Evolutionary conservation across 2,888 invertebrate species (phyloP), one percentile per base, ranked within the genome.

Genomic region (Agrypnus murinus): DNA sequence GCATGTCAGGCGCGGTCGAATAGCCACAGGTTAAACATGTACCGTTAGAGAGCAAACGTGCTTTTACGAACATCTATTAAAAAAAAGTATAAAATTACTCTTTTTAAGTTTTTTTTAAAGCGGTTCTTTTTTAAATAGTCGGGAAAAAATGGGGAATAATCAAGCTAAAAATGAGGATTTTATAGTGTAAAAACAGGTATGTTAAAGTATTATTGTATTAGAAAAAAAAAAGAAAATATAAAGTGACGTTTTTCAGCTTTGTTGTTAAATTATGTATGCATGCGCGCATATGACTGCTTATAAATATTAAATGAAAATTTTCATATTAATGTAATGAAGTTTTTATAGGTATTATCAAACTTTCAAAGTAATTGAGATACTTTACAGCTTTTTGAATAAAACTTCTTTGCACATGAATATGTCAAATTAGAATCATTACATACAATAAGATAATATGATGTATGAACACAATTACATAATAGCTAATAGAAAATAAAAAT

Each of bases 1-100:
- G 75, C 76, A 57, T 68, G 68, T 69, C 72, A 67, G 67, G 68
- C 55, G 63, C 67, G 67, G 63, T 63, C 58, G 15, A 46, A 55
- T 15, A 55, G 75, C 72, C 75, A 69, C 74, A 69, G 72, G 75
- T 58, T n/a, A 43, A 17, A 43, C 58, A 58, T 43, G 58, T 43
- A 12, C 25, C 58, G 19, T 10, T 58, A 43, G 14, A 31, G 17
- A 55, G 15, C 34, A 38, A 38, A 38, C 38, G 1, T 38, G 12
- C 7, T 38, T 38, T 38, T 38, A 10, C 12, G 38, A 8, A n/a
- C n/a, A n/a, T n/a, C 38, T 4, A 38, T 38, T 38, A 2, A 7
- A n/a, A 38, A 38, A n/a, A 3, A 25, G n/a, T n/a, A 25, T 25
- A 25, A 25, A 25, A 25, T 25, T 5, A n/a, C n/a, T n/a, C n/a